These are phyloP conservation scores for Drosophila fungiperda DNA, from an alignment of 2,888 invertebrate species.

Conservation along the genomic window DNA sequence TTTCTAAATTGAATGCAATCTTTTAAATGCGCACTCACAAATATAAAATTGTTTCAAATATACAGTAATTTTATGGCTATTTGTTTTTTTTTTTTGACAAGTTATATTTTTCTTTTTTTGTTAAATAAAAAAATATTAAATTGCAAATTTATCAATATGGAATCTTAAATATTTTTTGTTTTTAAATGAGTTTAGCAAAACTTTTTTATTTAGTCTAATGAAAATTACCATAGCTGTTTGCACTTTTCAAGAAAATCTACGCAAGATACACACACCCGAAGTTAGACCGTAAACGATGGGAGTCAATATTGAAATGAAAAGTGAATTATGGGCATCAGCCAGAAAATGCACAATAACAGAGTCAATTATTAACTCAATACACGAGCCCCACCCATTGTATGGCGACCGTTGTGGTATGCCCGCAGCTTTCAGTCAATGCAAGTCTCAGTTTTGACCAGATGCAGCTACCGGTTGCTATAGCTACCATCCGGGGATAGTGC, in stretches of 20 bases:
- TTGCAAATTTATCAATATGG: neutral
- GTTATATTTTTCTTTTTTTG: neutral
- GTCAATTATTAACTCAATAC: neutral
- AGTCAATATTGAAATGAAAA: constrained; percentile 8
- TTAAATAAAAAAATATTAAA: neutral
- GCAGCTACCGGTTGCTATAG: constrained; percentile 58
- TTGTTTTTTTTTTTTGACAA: neutral
- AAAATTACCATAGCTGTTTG: neutral
- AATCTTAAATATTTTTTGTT: neutral
- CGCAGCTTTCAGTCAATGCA: constrained; percentile 12
- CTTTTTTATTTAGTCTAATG: neutral
- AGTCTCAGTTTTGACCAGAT: constrained; percentile 11
- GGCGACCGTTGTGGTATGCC: constrained; percentile 36
- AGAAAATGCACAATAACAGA: neutral
- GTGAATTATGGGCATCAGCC: neutral
- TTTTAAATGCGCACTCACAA: neutral
- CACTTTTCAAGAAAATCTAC: neutral
- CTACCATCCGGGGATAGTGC: constrained; percentile 31
- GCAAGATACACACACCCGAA: neutral
- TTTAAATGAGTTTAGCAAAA: neutral
- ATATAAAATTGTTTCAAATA: neutral
- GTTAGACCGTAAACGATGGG: neutral
- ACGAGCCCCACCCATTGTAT: constrained; percentile 16
- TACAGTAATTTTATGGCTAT: neutral
- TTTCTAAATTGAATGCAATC: neutral